Evolutionary conservation across 1,140 invertebrate genomes (phyloP), one percentile per base, ranked within the genome.

Genomic region (Drosophila virilis): DNA sequence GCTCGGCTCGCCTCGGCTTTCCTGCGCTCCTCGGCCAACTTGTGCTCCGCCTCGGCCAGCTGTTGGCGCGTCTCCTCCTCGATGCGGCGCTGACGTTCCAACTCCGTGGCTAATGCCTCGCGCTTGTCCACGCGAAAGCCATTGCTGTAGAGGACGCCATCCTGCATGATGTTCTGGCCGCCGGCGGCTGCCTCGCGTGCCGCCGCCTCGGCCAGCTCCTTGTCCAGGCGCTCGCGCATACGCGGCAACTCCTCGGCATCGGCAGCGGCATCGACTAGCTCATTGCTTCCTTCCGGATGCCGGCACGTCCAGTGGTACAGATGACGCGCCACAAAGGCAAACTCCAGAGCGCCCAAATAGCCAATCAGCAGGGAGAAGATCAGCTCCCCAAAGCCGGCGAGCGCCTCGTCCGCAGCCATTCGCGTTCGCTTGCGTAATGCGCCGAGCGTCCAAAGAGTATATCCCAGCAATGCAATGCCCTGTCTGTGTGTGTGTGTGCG

Each of bases 311-410:
- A 91, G 52, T 92, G 91, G 43, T 86, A 91, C 0, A 92, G 61
- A 57, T 92, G 91, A 8, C 80, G 83, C 2, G 85, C 74, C 10
- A 92, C 88, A 54, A 82, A 92, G 10, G 95, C 85, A 12, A 96
- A 93, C 91, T 97, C 96, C 64, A 95, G 64, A 3, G 95, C 94
- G 57, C 96, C 95, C 17, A 95, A 94, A 81, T 95, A 96, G n/a
- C 95, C 94, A 68, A 96, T 93, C 28, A 96, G 90, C 78, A 96
- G 92, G 9, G 96, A 96, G 50, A 96, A 92, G 65, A 96, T 88
- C 15, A 96, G 57, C 77, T 92, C 91, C 32, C 91, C 89, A 43
- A 92, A 52, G 60, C 78, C 91, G 70, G 89, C 69, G 10, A 91
- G 66, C 74, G 74, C 59, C 37, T 89, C 80, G 28, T 73, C 81